Evolutionary conservation across 1,140 invertebrate species (phyloP), one percentile per base, ranked within the genome.

Genomic region (Parasteatoda tepidariorum): DNA sequence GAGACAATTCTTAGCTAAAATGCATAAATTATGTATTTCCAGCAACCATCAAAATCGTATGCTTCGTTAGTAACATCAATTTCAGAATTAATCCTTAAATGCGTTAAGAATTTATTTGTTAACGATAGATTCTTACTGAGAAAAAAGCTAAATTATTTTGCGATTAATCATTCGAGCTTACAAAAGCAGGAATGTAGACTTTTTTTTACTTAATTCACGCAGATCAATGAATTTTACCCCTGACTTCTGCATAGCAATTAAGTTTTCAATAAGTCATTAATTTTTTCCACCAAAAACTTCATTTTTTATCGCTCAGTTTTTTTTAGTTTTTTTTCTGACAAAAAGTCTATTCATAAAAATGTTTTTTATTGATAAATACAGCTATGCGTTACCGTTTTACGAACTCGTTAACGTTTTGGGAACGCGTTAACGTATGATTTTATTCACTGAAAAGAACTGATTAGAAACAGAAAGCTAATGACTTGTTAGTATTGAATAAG

Each of bases 181-280:
- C 78, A 82, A 82, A 82, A 82, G 78, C 78, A 82, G 78, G 54
- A 82, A 82, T 70, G 78, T 48, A 26, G 13, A 28, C 30, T 71
- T 82, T 64, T 31, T 64, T 48, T 18, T 22, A 6, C 22, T 5
- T n/a, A 11, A 9, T 73, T 26, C 54, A 15, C 66, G 22, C 31
- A 82, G 78, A 82, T 82, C 78, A 64, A 82, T 82, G 78, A 71
- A 82, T 82, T 71, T 82, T 82, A 82, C 78, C 78, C 78, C 78
- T 70, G 66, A 70, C 78, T 82, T 62, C 62, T 82, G 78, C 78
- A 82, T 62, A 64, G 66, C 78, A 82, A 82, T 82, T 82, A 82
- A 82, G 78, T 82, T 82, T 82, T 82, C 78, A 82, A 82, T 82
- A 82, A 82, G 78, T 82, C 78, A 82, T 82, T 82, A 82, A 82